Percentiles rank a stretch among this genome's conserved stretches.
These are phyloP conservation scores for Nylanderia fulva DNA, from an alignment of 1,140 invertebrate genomes.

Conservation along the genomic window DNA sequence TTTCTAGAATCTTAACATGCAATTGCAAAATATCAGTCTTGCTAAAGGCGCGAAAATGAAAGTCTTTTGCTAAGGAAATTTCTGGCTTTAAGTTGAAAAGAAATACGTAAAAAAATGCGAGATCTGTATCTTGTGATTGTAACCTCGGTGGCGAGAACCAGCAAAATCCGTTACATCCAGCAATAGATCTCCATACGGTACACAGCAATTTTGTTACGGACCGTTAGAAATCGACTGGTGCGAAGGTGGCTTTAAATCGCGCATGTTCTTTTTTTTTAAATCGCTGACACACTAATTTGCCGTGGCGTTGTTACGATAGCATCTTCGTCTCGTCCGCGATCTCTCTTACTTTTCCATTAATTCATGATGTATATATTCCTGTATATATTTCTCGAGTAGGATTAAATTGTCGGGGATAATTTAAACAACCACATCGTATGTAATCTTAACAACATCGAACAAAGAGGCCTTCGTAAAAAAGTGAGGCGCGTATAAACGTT, in stretches of 20 bases:
- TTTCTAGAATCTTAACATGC: not conserved
- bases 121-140: not conserved
- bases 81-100: not conserved
- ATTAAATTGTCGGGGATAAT: conserved; percentile 45
- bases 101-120: not conserved
- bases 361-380: conserved; percentile 34
- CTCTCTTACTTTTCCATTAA: conserved; percentile 39
- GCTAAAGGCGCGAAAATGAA: not conserved
- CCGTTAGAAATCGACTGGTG: conserved; percentile 52
- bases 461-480: conserved; percentile 37
- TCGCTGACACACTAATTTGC: conserved; percentile 60
- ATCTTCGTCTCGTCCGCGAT: conserved; percentile 13
- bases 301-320: conserved; percentile 8
- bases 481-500: not conserved
- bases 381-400: not conserved
- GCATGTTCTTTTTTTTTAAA: conserved; percentile 59
- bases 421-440: too few species aligned
- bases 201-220: conserved; percentile 50
- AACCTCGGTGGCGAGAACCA: conserved; percentile 21
- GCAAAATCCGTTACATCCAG: conserved; percentile 38
- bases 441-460: not conserved
- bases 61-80: not conserved
- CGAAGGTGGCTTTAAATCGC: conserved; percentile 36
- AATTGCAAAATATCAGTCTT: too few species aligned
- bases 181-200: conserved; percentile 53